phyloP scores from a whole-genome alignment of 2,113 vertebrate genomes.

The Craseonycteris thonglongyai region DNA sequence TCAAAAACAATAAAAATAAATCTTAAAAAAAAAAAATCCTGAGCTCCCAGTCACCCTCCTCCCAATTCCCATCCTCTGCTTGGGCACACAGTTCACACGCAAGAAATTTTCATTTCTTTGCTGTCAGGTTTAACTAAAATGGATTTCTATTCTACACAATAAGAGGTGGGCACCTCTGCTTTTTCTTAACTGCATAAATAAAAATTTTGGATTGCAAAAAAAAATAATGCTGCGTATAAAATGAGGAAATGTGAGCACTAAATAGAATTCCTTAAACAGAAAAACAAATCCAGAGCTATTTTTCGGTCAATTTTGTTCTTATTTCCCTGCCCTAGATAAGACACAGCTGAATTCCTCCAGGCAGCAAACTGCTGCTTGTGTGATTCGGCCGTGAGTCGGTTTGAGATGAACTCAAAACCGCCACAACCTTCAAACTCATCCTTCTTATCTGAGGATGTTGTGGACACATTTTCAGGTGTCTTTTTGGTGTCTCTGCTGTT shows the following conservation, averaged over 20 bases:
- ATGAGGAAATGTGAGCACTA: constrained; percentile 21
- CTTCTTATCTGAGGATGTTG: not conserved
- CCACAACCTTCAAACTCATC: not conserved
- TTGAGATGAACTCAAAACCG: not conserved
- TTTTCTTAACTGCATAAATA: constrained; percentile 29
- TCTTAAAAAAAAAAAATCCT: no score
- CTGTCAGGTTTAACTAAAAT: not conserved
- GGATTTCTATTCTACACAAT: not conserved
- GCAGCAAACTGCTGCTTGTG: not conserved
- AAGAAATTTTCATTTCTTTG: constrained; percentile 21
- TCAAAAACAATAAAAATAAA: no score
- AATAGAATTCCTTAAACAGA: constrained; percentile 32
- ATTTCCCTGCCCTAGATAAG: constrained; percentile 16
- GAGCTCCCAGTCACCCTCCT: not conserved
- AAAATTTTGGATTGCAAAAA: not conserved
- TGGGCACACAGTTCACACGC: not conserved
- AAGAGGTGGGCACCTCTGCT: not conserved
- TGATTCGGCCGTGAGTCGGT: not conserved
- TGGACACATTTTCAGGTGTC: not conserved
- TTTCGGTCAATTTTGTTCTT: not conserved
- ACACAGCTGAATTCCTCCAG: constrained; percentile 10
- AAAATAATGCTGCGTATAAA: not conserved
- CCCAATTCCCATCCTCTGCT: not conserved
- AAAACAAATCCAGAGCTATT: constrained; percentile 6
- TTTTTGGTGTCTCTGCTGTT: not conserved